These are phyloP conservation scores for Raja brachyura DNA, from an alignment of 2,113 vertebrate species.

Conservation along the genomic window DNA sequence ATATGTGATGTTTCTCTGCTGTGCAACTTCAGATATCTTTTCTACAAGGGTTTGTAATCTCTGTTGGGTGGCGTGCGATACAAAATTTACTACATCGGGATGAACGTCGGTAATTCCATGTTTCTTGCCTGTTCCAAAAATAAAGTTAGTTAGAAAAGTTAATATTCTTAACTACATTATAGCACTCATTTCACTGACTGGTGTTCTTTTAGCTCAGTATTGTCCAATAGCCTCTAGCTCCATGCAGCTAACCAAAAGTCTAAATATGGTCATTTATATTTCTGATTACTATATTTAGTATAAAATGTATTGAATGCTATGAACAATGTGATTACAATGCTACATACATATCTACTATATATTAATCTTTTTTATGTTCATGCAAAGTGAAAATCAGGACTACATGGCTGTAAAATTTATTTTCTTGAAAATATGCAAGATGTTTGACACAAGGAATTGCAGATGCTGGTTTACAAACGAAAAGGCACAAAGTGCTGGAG, in stretches of 20 bases:
- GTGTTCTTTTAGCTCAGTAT: background rate
- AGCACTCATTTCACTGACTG: background rate
- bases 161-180: background rate
- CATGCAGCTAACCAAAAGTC: background rate
- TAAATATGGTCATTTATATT: background rate
- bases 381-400: background rate
- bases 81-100: slow-evolving; percentile 76
- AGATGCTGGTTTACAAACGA: no score
- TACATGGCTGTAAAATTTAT: background rate
- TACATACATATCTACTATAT: background rate
- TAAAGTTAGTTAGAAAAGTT: slow-evolving; percentile 13
- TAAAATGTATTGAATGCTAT: background rate
- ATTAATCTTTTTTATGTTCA: background rate
- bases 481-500: no score
- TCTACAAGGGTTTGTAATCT: slow-evolving; percentile 80
- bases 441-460: background rate
- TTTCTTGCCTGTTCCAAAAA: slow-evolving; percentile 66
- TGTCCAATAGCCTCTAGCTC: background rate
- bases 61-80: slow-evolving; percentile 82
- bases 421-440: background rate
- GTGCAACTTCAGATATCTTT: slow-evolving; percentile 80
- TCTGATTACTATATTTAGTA: background rate
- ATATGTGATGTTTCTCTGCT: slow-evolving; percentile 79
- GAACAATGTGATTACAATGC: background rate
- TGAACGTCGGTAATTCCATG: slow-evolving; percentile 82